Evolutionary conservation across 2,113 vertebrate species (phyloP), one percentile per base, ranked within the genome.

Genomic region (Bombycilla garrulus): DNA sequence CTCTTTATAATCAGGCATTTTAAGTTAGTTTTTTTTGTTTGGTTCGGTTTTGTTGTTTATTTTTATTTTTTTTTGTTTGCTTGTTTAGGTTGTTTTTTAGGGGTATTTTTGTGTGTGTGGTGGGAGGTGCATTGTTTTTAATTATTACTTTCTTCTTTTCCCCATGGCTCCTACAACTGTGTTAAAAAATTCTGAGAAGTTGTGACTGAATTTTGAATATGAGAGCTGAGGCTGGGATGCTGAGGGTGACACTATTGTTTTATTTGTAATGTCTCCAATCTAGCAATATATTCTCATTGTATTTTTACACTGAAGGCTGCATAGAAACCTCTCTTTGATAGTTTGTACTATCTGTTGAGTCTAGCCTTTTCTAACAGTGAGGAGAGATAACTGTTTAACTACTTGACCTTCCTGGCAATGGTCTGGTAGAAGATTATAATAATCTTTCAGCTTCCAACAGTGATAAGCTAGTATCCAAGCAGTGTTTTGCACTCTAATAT

Each of bases 331-430:
- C 35, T 26, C 42, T 79, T 82, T 90, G 81, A 83, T 33, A 62
- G 48, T 66, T 72, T 71, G 29, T 74, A 26, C 35, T 65, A 5
- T 57, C 61, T 80, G n/a, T 60, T 87, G 84, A 65, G 88, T 94
- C 90, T 87, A 95, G 40, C 58, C 40, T 91, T 94, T 94, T 83
- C 73, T 61, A 69, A 93, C 7, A n/a, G 51, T 12, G 33, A 73
- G 47, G 48, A 48, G 33, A 86, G 80, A 89, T 79, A 87, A 74
- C 81, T 88, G 25, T 71, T 92, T 92, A 96, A 72, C 89, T 89
- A 90, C 93, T 97, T 96, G 90, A 96, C 94, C 80, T 97, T 95
- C 60, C 80, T 94, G 82, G 66, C 70, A 89, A 82, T 90, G 89
- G 80, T 82, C 76, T 95, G 82, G 76, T 83, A 81, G 76, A 69